phyloP scores from a whole-genome alignment of 2,888 invertebrate genomes.

The Actias luna region DNA sequence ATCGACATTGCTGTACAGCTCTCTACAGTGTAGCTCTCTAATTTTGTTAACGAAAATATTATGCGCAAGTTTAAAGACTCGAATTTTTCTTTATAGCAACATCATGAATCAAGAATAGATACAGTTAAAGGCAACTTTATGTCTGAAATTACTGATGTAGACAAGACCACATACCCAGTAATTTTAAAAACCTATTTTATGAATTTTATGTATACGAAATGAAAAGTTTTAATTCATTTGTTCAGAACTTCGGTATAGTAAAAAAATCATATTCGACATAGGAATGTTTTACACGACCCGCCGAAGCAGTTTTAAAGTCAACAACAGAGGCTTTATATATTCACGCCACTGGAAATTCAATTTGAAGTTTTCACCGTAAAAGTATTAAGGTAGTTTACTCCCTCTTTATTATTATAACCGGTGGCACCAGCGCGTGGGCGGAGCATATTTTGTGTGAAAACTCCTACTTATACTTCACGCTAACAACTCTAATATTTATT shows the following conservation, averaged over 20 bases:
- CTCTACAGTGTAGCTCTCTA: too few species aligned
- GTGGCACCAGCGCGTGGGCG: conserved; percentile 23
- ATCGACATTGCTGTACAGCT: too few species aligned
- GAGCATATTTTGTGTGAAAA: conserved; percentile 40
- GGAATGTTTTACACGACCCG: conserved; percentile 41
- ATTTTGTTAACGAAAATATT: too few species aligned
- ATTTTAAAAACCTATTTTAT: too few species aligned
- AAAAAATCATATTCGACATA: conserved; percentile 48
- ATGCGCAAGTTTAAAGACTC: too few species aligned
- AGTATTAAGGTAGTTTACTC: conserved; percentile 49
- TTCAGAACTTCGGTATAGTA: conserved; percentile 35
- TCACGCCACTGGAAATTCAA: conserved; percentile 65
- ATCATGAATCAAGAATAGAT: too few species aligned
- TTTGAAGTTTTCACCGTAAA: conserved; percentile 58
- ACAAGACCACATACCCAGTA: too few species aligned
- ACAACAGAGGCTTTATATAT: conserved; percentile 60
- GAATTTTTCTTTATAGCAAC: too few species aligned
- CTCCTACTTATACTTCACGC: conserved; percentile 29
- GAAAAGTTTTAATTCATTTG: too few species aligned
- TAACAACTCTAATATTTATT: not conserved
- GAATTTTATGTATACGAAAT: too few species aligned
- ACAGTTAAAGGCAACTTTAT: too few species aligned
- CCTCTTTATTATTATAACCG: conserved; percentile 32
- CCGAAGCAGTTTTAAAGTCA: conserved; percentile 52
- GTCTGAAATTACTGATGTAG: too few species aligned